Evolutionary conservation across 2,888 invertebrate species (phyloP).

Genomic region (Campoplex nolae): DNA sequence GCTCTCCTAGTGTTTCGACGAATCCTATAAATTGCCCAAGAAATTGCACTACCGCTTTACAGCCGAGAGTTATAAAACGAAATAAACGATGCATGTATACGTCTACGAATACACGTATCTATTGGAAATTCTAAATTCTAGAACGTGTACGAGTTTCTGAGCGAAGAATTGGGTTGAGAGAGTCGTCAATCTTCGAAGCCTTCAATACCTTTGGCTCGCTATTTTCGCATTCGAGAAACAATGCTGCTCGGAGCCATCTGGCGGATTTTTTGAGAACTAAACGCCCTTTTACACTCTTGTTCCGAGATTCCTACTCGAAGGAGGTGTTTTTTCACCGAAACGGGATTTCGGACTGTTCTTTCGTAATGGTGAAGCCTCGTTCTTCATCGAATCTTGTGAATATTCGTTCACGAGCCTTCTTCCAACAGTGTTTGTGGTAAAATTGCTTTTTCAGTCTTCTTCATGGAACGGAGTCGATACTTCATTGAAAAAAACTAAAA

Average conservation of each 20-base stretch:
- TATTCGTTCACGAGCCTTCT: background rate
- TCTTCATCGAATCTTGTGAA: background rate
- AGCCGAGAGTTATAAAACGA: background rate
- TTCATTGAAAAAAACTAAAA: background rate
- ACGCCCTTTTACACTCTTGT: background rate
- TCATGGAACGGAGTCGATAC: background rate
- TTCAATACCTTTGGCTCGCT: no score
- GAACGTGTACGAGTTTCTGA: background rate
- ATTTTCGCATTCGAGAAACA: background rate
- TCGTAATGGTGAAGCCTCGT: background rate
- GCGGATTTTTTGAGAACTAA: background rate
- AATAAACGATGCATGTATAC: background rate
- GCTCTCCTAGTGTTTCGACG: background rate
- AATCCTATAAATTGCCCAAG: slow-evolving; percentile 17
- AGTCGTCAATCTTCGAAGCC: background rate
- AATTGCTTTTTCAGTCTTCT: background rate
- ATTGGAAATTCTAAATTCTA: background rate
- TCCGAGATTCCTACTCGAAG: background rate
- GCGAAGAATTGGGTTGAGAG: background rate
- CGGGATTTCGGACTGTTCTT: background rate
- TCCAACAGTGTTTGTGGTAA: background rate
- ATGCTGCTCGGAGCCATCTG: background rate
- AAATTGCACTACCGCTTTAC: background rate
- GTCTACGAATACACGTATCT: background rate
- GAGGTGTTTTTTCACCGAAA: background rate